Conservation (phyloP, 2,113 vertebrate species). For the Aphelocoma coerulescens region DNA sequence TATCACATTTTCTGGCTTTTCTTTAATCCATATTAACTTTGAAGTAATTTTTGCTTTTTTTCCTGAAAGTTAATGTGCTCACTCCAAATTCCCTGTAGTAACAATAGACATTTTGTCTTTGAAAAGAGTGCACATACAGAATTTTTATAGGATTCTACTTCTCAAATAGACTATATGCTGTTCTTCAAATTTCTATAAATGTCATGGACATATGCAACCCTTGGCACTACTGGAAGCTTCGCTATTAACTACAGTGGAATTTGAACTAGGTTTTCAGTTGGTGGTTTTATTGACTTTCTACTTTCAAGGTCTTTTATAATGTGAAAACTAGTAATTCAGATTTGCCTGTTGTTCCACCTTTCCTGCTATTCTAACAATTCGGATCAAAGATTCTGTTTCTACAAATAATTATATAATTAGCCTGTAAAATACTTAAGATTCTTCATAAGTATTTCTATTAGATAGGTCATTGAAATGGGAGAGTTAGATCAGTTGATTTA, state of each 20-base stretch:
- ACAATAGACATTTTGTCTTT: background rate
- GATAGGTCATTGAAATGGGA: background rate
- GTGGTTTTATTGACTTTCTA: background rate
- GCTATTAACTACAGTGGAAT: background rate
- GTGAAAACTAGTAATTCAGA: background rate
- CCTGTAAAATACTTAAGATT: background rate
- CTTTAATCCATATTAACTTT: background rate
- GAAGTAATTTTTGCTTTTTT: background rate
- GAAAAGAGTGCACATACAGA: background rate
- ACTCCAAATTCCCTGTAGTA: background rate
- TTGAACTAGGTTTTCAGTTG: background rate
- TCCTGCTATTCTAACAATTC: background rate
- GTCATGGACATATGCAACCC: background rate
- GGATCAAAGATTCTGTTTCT: background rate
- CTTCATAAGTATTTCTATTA: background rate
- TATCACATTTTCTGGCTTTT: background rate
- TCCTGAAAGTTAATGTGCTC: background rate
- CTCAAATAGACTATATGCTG: background rate
- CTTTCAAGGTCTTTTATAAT: background rate
- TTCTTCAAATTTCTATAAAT: background rate
- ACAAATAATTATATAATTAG: background rate
- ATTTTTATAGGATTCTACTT: background rate
- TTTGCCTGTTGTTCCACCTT: background rate
- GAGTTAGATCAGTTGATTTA: background rate
- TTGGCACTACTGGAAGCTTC: background rate